phyloP scores from a whole-genome alignment of 2,888 invertebrate species.

The Elegia similella region DNA sequence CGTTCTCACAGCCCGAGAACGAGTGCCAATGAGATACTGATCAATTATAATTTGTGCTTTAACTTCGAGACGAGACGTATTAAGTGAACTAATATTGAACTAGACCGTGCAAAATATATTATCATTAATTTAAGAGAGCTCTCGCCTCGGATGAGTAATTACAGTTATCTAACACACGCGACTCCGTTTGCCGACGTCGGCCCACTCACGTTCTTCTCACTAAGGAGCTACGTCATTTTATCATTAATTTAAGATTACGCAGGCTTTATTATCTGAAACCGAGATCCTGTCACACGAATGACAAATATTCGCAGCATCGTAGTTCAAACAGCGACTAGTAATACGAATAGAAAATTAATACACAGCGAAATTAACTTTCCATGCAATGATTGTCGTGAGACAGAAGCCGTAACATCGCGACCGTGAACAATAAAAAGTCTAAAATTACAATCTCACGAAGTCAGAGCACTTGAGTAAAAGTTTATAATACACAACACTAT shows the following conservation, averaged over 20 bases:
- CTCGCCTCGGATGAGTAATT: conserved; percentile 32
- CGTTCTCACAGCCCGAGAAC: conserved; percentile 43
- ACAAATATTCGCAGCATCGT: too few relatives aligned
- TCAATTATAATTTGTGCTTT: conserved; percentile 34
- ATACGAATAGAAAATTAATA: too few relatives aligned
- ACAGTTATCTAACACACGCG: conserved; percentile 25
- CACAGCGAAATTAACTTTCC: background rate
- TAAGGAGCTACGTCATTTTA: background rate
- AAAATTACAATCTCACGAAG: background rate
- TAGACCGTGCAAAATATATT: conserved; percentile 56
- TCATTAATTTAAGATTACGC: too few relatives aligned
- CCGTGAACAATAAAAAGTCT: background rate
- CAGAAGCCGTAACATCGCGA: background rate
- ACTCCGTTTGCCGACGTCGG: background rate
- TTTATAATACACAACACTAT: background rate
- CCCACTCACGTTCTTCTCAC: background rate
- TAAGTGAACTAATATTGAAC: conserved; percentile 52
- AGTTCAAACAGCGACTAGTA: too few relatives aligned
- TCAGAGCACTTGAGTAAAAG: background rate
- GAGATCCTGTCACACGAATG: too few relatives aligned
- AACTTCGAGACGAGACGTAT: conserved; percentile 36
- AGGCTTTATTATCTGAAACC: too few relatives aligned
- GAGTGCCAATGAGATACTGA: conserved; percentile 21
- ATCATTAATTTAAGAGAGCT: conserved; percentile 30
- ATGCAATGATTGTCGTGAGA: background rate